Evolutionary conservation across 35 echinoderm and acorn worm species (phyloP), one percentile per base, ranked within the genome.

Genomic region (Heliocidaris erythrogramma): DNA sequence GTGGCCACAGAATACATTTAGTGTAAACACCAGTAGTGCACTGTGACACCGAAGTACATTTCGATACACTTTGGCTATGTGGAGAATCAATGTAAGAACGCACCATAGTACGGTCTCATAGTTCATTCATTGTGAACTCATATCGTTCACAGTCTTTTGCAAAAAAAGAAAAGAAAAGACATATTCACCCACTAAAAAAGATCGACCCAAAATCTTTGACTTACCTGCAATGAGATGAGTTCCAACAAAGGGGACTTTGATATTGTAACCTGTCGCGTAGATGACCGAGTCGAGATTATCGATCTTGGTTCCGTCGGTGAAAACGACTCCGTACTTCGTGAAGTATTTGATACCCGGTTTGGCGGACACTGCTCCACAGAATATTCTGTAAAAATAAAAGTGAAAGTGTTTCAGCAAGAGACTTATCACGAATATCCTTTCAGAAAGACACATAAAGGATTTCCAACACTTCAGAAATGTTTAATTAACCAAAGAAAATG

Each of bases 261-360:
- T 60, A 13, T 97, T 87, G 94, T 98, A 98, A 10, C 97, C 97
- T 0, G 97, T 98, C 5, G 97, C 97, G 31, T 94, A 96, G 85
- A 98, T 97, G 47, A 98, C 96, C 30, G 93, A 96, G 59, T 98
- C 97, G 14, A 96, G 59, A 13, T 96, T 69, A 10, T 98, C 96
- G 31, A 96, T 94, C 42, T 94, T 59, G 1, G 96, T 97, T 13
- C 97, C 97, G 94, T 98, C 97, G 27, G 92, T 93, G 92, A 98
- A 98, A 27, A 96, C 95, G 17, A 97, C 93, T 1, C 96, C 97
- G 2, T 31, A 94, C 50, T 95, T 94, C 8, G 96, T 96, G 69
- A 98, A 97, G 30, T 86, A 85, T 59, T 96, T 86, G 32, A 98
- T 96, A 47, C 94, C 97, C 16, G 97, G 94, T 94, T 97, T 98